Base-by-base conservation (phyloP, 1,140 invertebrate genomes). In the Colletes latitarsis region DNA sequence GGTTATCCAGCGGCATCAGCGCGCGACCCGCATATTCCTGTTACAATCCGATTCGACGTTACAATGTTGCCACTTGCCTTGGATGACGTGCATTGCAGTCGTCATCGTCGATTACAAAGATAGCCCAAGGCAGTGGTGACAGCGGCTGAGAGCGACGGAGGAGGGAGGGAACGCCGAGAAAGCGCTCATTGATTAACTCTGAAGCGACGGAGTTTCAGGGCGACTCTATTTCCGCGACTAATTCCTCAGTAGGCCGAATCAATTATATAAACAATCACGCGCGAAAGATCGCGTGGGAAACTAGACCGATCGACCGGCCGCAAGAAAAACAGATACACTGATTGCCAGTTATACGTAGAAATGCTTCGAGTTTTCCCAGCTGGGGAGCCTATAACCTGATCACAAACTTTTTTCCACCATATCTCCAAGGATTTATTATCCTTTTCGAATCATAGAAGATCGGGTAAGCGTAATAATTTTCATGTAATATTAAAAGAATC, bases 41-140 rank as follows among this genome's bases (percentile, higher is more conserved):
- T 58, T 74, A 73, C 55, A 62, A 52, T 77, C 14, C 75, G 66
- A 71, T 52, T 77, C 75, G 67, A 77, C 43, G 67, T 70, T 71
- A 62, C 81, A 70, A 80, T 81, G 70, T 80, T 66, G 63, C 81
- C 85, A 77, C 77, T 82, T 86, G 76, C 58, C 66, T 60, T 57
- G n/a, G 75, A 66, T 81, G 85, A 86, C 77, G 84, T 62, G 82
- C 69, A 81, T 77, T n/a, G 72, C 68, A 64, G 62, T 75, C 67
- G 77, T 84, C 80, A 84, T 77, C 67, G 43, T 72, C n/a, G 17
- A 76, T 82, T 69, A 62, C 83, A 73, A 84, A 85, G 75, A 85
- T 82, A 84, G 79, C 78, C 67, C 19, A 39, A 43, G 58, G 64
- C 49, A 6, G 39, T 53, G 49, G 19, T 21, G 9, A 4, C 1